Base-by-base conservation (phyloP, 2,797 vertebrate genomes). In the Artibeus lituratus region DNA sequence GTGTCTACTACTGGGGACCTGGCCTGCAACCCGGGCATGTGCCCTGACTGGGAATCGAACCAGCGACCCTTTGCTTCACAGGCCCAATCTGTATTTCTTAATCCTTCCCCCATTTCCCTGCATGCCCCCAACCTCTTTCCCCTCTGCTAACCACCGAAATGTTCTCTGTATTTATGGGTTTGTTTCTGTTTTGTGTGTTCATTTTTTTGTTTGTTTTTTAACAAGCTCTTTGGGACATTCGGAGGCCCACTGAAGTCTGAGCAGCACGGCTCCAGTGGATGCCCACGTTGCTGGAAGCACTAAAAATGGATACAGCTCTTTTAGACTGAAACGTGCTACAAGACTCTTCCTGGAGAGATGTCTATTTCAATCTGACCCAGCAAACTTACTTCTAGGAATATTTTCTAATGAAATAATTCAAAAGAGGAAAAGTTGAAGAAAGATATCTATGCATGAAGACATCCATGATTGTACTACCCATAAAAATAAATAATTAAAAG, bases 381-480 rank as follows among this genome's bases (percentile, higher is more conserved):
- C 14, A 55, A 72, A 29, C 11, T 37, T 37, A 18, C 73, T 73
- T 84, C 32, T 67, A 81, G 67, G 76, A 86, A 53, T 39, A 67
- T 49, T 92, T 88, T 73, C 55, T 92, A 90, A 82, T 70, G 39
- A 82, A 92, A 55, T 57, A 47, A 77, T 67, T 90, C 57, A 90
- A 95, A 92, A 47, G 57, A 73, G 57, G 21, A 70, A 77, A 89
- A 80, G 44, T 44, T 83, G 62, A 76, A 59, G 74, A 62, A 96
- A 67, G 55, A 24, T 83, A 90, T 72, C 14, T 37, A 65, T 29
- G 21, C 8, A 67, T 67, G 51, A 91, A 62, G 22, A 67, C 65
- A 39, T 26, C 39, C 16, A 42, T 37, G 15, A 85, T 0, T 29
- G 14, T 62, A 67, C 19, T 42, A 49, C 16, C 19, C 77, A 32